These are phyloP conservation scores for Nebria brevicollis DNA, from an alignment of 2,888 invertebrate genomes.

Conservation along the genomic window DNA sequence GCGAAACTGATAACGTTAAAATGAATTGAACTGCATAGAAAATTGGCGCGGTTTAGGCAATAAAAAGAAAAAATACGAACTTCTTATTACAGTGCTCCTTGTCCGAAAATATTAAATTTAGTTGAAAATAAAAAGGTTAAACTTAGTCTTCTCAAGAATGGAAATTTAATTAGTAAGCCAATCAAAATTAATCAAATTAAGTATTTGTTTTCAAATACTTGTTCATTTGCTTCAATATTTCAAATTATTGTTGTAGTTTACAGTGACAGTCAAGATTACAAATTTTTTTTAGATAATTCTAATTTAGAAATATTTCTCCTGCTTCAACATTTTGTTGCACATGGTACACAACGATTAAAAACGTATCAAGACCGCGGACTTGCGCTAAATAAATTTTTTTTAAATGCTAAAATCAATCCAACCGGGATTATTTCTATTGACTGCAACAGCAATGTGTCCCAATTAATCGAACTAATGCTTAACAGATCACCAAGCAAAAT, in stretches of 20 bases:
- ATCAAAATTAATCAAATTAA: neutral
- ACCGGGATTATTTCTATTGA: too few species aligned
- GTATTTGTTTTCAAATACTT: conserved; percentile 15
- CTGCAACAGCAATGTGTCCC: too few species aligned
- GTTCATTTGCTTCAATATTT: conserved; percentile 11
- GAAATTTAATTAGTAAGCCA: conserved; percentile 12
- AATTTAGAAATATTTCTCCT: neutral
- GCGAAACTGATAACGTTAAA: neutral
- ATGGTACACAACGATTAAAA: neutral
- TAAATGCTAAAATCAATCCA: neutral
- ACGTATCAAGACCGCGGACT: neutral
- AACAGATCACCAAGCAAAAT: neutral
- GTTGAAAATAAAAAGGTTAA: conserved; percentile 21
- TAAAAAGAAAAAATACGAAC: conserved; percentile 12
- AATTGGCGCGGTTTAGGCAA: conserved; percentile 14
- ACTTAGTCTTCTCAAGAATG: conserved; percentile 3
- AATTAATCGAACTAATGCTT: too few species aligned
- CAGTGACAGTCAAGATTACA: conserved; percentile 17
- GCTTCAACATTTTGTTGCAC: neutral
- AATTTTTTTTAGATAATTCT: conserved; percentile 7
- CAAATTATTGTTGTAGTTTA: conserved; percentile 21
- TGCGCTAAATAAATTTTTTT: neutral
- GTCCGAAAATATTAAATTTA: conserved; percentile 19
- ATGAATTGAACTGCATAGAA: neutral
- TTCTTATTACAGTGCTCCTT: conserved; percentile 8